Evolutionary conservation across 1,140 invertebrate genomes (phyloP).

Genomic region (Drosophila novamexicana): DNA sequence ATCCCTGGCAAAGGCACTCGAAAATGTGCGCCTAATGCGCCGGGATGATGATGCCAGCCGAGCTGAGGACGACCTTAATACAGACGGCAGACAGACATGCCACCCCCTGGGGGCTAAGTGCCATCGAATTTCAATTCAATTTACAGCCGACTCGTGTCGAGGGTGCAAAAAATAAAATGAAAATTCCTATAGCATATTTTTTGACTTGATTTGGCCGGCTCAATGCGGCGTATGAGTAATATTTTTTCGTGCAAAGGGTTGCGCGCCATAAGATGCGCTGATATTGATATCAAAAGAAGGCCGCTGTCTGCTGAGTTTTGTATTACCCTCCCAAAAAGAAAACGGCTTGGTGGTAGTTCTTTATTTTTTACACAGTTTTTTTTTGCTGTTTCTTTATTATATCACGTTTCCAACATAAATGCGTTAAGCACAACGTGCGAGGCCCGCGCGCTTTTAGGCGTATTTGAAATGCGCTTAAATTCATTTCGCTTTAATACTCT

Average conservation of each 20-base stretch:
- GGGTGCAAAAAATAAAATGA: constrained; percentile 62
- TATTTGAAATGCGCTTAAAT: constrained; percentile 80
- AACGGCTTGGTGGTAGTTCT: constrained; percentile 26
- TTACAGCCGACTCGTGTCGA: constrained; percentile 67
- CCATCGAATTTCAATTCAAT: constrained; percentile 83
- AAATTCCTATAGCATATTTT: constrained; percentile 74
- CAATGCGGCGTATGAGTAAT: constrained; percentile 71
- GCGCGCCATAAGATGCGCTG: constrained; percentile 50
- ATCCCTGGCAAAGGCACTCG: constrained; percentile 78
- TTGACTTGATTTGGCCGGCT: constrained; percentile 61
- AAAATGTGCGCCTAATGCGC: constrained; percentile 79
- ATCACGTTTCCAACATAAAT: constrained; percentile 81
- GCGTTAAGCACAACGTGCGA: constrained; percentile 73
- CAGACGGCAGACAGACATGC: constrained; percentile 54
- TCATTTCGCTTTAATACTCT: constrained; percentile 47
- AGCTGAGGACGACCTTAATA: constrained; percentile 72
- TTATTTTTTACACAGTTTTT: constrained; percentile 22
- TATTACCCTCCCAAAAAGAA: constrained; percentile 21
- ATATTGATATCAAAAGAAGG: constrained; percentile 72
- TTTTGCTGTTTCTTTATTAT: constrained; percentile 68
- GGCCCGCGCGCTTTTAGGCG: constrained; percentile 53
- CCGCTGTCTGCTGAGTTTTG: constrained; percentile 57
- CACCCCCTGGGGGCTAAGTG: constrained; percentile 55
- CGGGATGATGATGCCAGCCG: constrained; percentile 50
- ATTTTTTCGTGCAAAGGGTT: constrained; percentile 68